A percentile compares a stretch with the other conserved stretches of the same genome.
Conservation (phyloP, 1,140 invertebrate genomes). For the Hydropsyche tenuis region DNA sequence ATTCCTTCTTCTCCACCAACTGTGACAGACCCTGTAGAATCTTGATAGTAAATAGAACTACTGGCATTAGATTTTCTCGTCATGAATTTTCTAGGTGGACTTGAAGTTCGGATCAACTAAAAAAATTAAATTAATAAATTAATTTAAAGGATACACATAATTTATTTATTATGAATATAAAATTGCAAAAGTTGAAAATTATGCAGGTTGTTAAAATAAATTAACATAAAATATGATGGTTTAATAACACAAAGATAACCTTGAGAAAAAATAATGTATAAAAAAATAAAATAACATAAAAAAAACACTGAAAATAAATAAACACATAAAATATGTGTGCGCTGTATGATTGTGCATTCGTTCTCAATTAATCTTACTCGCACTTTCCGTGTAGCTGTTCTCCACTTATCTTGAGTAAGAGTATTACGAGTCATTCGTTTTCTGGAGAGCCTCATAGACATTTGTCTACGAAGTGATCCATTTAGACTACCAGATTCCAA, state of each 20-base stretch:
- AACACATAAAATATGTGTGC: slow-evolving; percentile 18
- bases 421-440: slow-evolving; percentile 52
- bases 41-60: slow-evolving; percentile 59
- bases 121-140: background rate
- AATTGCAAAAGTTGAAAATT: background rate
- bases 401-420: slow-evolving; percentile 63
- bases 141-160: background rate
- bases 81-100: slow-evolving; percentile 59
- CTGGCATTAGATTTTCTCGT: slow-evolving; percentile 46
- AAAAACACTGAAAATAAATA: slow-evolving; percentile 18
- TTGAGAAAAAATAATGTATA: background rate
- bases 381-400: slow-evolving; percentile 69
- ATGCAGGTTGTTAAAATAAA: background rate
- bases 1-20: slow-evolving; percentile 66
- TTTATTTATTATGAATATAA: slow-evolving; percentile 2
- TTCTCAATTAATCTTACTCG: slow-evolving; percentile 63
- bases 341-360: slow-evolving; percentile 21
- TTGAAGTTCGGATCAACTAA: slow-evolving; percentile 65
- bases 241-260: background rate
- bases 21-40: slow-evolving; percentile 72
- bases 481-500: slow-evolving; percentile 65
- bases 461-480: slow-evolving; percentile 62
- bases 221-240: slow-evolving; percentile 13
- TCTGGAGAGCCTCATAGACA: slow-evolving; percentile 58
- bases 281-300: slow-evolving; percentile 33